Base-by-base conservation (phyloP, 2,888 invertebrate genomes). In the Saturnia pavonia region DNA sequence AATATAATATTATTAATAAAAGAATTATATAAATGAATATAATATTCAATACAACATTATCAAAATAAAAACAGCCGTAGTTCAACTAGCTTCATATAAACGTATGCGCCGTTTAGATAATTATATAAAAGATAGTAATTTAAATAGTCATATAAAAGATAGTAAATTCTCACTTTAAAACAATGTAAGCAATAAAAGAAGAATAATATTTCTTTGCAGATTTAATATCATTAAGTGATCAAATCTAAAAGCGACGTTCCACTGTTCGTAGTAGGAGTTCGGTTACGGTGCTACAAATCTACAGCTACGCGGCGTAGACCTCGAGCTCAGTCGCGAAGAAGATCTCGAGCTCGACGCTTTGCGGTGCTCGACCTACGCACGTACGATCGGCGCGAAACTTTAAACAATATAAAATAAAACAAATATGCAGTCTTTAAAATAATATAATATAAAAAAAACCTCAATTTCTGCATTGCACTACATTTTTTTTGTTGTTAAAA, bases 331-430 rank as follows among this genome's bases (percentile, higher is more conserved):
- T 68, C 54, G 68, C 12, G 48, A 51, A 68, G 51, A 54, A 34
- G 42, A 66, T 54, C 54, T 42, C 67, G 70, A 68, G 72, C 71
- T 80, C 71, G 80, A 68, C 81, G 80, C 79, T 77, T 73, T 78
- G 78, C 79, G 75, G 70, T 73, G 63, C 63, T 57, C 69, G 40
- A 48, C 14, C 12, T 57, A 48, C 63, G 70, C 69, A 68, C 42
- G 68, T 19, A 68, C 76, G 71, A 73, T 76, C 72, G 69, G 80
- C 83, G 82, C 79, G 80, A 82, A 83, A 82, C 78, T 78, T 76
- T 72, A 74, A 74, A 70, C 34, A 72, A 73, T 74, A 74, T 74
- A 74, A 77, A 71, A 73, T 75, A 71, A 54, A 65, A 67, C 57
- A 48, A 63, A 34, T 22, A 19, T 43, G 51, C 68, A 27, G 9